Evolutionary conservation across 2,888 invertebrate genomes (phyloP).

Genomic region (Cheilosia pagana): DNA sequence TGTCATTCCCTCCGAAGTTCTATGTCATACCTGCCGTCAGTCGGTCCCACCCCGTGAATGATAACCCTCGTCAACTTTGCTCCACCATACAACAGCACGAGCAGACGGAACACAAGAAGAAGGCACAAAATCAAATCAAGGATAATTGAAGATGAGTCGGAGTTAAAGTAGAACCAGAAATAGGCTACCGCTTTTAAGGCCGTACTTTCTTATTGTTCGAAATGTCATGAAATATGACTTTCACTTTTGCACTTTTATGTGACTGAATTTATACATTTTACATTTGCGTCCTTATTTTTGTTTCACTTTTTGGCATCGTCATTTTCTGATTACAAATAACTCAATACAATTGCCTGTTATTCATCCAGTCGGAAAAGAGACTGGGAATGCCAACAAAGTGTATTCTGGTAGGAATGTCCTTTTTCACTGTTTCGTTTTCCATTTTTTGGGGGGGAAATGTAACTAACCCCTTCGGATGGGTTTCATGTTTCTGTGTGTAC

Average conservation of each 20-base stretch:
- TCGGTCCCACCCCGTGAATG: slow-evolving; percentile 21
- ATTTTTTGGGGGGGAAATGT: slow-evolving; percentile 9
- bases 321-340: slow-evolving; percentile 73
- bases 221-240: slow-evolving; percentile 73
- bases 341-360: slow-evolving; percentile 71
- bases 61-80: slow-evolving; percentile 61
- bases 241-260: slow-evolving; percentile 58
- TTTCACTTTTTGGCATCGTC: slow-evolving; percentile 56
- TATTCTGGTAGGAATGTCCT: slow-evolving; percentile 7
- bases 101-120: slow-evolving; percentile 7
- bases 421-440: slow-evolving; percentile 3
- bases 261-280: slow-evolving; percentile 33
- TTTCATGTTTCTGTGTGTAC: slow-evolving; percentile 13
- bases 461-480: slow-evolving; percentile 34
- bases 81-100: neutral
- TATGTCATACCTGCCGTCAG: slow-evolving; percentile 57
- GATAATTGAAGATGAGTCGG: slow-evolving; percentile 74
- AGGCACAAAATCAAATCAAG: slow-evolving; percentile 68
- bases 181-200: slow-evolving; percentile 29
- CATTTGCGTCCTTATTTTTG: slow-evolving; percentile 39
- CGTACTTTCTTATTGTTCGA: slow-evolving; percentile 13
- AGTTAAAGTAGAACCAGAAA: slow-evolving; percentile 67
- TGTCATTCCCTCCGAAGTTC: slow-evolving; percentile 39
- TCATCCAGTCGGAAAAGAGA: slow-evolving; percentile 48
- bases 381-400: neutral